These are phyloP conservation scores for Charina bottae DNA, from an alignment of 2,113 vertebrate species.

Conservation along the genomic window DNA sequence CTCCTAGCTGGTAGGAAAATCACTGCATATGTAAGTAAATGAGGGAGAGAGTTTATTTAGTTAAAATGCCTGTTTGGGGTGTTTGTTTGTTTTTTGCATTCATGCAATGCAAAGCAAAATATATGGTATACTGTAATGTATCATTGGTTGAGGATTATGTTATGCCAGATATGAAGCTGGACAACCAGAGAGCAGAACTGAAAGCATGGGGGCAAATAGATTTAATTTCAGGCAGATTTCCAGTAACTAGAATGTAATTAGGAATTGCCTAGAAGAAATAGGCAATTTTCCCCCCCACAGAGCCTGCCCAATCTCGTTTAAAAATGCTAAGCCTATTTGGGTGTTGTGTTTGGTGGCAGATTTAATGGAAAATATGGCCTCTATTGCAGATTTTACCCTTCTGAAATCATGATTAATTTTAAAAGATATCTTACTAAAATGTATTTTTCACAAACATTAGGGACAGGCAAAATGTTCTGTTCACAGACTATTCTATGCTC, in stretches of 20 bases:
- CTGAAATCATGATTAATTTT: conserved; percentile 3
- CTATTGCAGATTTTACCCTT: background rate
- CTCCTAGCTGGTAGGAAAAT: background rate
- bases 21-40: background rate
- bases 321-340: background rate
- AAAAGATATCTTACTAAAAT: background rate
- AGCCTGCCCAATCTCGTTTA: background rate
- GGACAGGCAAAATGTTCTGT: background rate
- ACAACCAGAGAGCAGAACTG: background rate
- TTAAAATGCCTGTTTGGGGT: conserved; percentile 1
- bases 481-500: background rate
- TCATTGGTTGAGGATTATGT: background rate
- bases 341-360: background rate
- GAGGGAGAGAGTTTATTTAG: background rate
- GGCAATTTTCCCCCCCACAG: background rate
- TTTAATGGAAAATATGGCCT: background rate
- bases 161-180: background rate
- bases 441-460: background rate
- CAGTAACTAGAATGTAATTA: background rate
- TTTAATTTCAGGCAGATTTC: background rate
- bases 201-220: background rate
- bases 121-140: background rate
- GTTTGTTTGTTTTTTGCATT: background rate
- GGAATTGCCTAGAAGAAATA: background rate
- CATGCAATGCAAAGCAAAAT: background rate